Evolutionary conservation across 1,140 invertebrate species (phyloP).

Genomic region (Formica selysi): DNA sequence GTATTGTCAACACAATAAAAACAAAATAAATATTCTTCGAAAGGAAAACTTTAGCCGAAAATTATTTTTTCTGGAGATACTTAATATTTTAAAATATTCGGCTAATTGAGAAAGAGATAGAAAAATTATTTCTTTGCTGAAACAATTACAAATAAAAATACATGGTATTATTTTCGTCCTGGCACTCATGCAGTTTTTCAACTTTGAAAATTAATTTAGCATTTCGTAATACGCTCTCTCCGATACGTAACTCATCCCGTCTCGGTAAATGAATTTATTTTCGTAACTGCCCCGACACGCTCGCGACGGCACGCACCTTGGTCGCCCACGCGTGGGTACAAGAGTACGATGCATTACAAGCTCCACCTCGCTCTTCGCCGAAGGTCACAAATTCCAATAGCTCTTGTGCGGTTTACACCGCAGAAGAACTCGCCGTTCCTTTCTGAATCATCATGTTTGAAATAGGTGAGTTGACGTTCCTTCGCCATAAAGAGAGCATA

Average conservation of each 20-base stretch:
- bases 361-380: slow-evolving; percentile 69
- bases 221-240: slow-evolving; percentile 41
- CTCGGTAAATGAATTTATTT: slow-evolving; percentile 69
- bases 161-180: background rate
- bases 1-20: too few species aligned
- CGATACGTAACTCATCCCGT: slow-evolving; percentile 49
- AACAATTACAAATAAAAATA: slow-evolving; percentile 30
- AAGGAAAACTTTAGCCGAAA: too few species aligned
- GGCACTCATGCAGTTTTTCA: slow-evolving; percentile 34
- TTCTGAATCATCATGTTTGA: slow-evolving; percentile 68
- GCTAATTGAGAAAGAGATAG: slow-evolving; percentile 3
- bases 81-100: slow-evolving; percentile 19
- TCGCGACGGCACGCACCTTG: slow-evolving; percentile 56
- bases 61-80: background rate
- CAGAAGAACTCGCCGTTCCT: slow-evolving; percentile 48
- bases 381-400: slow-evolving; percentile 75
- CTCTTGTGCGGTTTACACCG: slow-evolving; percentile 61
- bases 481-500: background rate
- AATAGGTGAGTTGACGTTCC: background rate
- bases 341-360: slow-evolving; percentile 66
- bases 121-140: slow-evolving; percentile 21
- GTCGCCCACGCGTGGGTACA: slow-evolving; percentile 67
- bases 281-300: slow-evolving; percentile 55
- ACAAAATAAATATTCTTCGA: too few species aligned
- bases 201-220: slow-evolving; percentile 54